Evolutionary conservation across 2,888 invertebrate species (phyloP), one percentile per base, ranked within the genome.

Genomic region (Mechanitis mazaeus): DNA sequence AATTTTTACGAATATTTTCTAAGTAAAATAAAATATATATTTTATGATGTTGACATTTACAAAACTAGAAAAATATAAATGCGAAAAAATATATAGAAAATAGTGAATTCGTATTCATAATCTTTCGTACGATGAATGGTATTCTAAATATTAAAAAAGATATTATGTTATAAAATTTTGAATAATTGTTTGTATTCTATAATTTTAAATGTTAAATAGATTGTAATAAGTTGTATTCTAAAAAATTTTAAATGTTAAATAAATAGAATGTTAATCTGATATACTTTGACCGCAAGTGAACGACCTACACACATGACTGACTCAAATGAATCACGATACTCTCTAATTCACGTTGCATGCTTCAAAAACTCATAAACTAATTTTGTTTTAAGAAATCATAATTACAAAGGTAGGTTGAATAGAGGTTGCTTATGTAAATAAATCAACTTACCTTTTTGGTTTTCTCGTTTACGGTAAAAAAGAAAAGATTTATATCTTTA

Each of bases 201-300:
- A 42, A 9, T 3, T 42, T 42, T 42, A 42, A 2, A 38, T 6
- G 4, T 38, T 6, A 38, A 38, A 38, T 38, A 38, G 4, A 38
- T 38, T 38, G 20, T 20, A 20, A 20, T 20, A 20, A 20, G 20
- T 28, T 47, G 47, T 47, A 28, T 47, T n/a, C n/a, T 47, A 47
- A 47, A 47, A n/a, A 20, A 28, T 31, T 35, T 6, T 31, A 31
- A 31, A 28, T 31, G 50, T 7, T 11, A 7, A 11, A 50, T 50
- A 31, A 50, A 31, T 28, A 50, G 28, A 50, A 50, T 50, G 56
- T 53, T 63, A 60, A 66, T 66, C 66, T 63, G 45, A 64, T 62
- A 71, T 70, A 66, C 56, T 64, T 68, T 71, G 76, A 79, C 77
- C 78, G 73, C 78, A 75, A 77, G 79, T 78, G 77, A 77, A 73